Evolutionary conservation across 2,113 vertebrate genomes (phyloP).

Genomic region (Corythornis madagascariensis): DNA sequence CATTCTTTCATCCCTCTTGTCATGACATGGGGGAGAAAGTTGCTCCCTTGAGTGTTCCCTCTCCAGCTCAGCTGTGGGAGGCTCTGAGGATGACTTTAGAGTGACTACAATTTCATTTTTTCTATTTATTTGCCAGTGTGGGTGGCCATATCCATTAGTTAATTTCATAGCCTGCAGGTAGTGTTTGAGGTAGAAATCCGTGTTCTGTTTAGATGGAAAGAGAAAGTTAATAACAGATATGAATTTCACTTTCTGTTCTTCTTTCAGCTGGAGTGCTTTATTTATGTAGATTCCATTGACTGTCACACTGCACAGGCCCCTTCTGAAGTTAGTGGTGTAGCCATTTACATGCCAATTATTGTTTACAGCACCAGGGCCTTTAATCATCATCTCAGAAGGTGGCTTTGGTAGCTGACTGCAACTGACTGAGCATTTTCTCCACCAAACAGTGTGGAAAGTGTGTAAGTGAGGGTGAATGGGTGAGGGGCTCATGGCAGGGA

Average conservation of each 20-base stretch:
- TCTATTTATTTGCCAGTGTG: not conserved
- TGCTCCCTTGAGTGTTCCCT: accelerated
- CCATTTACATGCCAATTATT: accelerated
- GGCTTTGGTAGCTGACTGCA: not conserved
- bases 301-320: not conserved
- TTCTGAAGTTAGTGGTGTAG: not conserved
- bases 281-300: not conserved
- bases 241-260: not conserved
- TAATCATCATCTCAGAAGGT: not conserved
- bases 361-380: not conserved
- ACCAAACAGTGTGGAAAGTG: slow-evolving; percentile 35
- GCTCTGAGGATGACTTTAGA: not conserved
- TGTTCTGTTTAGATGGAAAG: not conserved
- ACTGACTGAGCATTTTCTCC: slow-evolving; percentile 28
- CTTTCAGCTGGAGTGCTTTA: not conserved
- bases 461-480: slow-evolving; percentile 21
- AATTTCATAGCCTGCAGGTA: not conserved
- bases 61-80: not conserved
- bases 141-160: not conserved
- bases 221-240: not conserved
- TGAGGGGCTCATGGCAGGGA: slow-evolving; percentile 48
- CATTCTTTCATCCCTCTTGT: accelerated
- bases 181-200: not conserved
- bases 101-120: not conserved
- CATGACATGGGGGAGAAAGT: accelerated